Base-by-base conservation (phyloP, 2,888 invertebrate species). In the Pherbina coryleti region DNA sequence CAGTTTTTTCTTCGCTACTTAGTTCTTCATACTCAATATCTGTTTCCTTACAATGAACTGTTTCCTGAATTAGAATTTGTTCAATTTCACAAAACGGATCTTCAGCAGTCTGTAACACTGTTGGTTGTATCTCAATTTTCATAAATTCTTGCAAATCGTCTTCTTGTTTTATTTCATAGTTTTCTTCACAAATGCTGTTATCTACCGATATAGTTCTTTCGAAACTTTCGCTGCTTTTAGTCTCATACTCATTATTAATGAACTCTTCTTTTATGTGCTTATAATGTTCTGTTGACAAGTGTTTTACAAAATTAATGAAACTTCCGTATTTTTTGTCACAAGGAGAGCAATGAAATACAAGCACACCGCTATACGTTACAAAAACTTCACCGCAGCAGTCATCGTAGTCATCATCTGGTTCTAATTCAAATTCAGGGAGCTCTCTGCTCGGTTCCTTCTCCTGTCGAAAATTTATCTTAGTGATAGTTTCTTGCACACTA, bases 361-460 rank as follows among this genome's bases (percentile, higher is more conserved):
- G 73, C 5, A 77, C 22, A 22, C 79, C 75, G 8, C 62, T 73
- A n/a, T 31, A 77, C 5, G 82, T 82, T 55, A 82, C 73, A 28
- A 78, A 82, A 60, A 82, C 79, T 78, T 82, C 82, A 8, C 82
- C 82, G 49, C 82, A 82, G 17, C 79, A 81, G 34, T 49, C 64
- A 17, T 82, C 78, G 22, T 80, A 79, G 19, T 31, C 60, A 31
- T 81, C 81, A 11, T 78, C 71, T 9, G 74, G 70, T 7, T 17
- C 37, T 31, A 53, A 60, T 28, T 60, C 25, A 60, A 60, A 60
- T 8, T 49, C 64, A 2, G 19, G 37, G 11, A 11, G 44, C 44
- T 14, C 44, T 44, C 2, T 44, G 11, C 14, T 11, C 0, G 14
- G 2, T 31, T 31, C 5, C 1, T 11, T 44, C 44, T 44, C 11